Evolutionary conservation across 2,888 invertebrate species (phyloP), one percentile per base, ranked within the genome.

Genomic region (Mythimna pallens): DNA sequence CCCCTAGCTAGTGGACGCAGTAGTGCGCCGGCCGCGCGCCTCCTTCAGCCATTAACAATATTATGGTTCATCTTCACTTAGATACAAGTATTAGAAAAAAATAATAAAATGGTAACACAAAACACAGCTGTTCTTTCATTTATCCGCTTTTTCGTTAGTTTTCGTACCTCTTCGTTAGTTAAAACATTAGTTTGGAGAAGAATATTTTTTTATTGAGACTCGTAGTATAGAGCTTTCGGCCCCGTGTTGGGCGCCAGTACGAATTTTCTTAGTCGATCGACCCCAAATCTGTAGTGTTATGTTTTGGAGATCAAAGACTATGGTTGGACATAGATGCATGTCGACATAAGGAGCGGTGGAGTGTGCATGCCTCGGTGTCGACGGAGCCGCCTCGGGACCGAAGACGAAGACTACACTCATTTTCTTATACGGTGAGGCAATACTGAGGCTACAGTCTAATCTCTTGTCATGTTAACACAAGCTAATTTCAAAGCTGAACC

Each of bases 81-180:
- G 95, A 91, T 76, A 88, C 89, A 90, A 93, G 91, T 93, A 91
- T 94, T 94, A 95, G 94, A 93, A 94, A 94, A 94, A 95, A 84
- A 88, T 80, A 83, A 89, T 88, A 89, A 89, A 87, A 94, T 93
- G 94, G 94, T 95, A 93, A 95, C 79, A 86, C 81, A 91, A 93
- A 93, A 95, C 94, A 95, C 94, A 94, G 94, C 93, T 90, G 95
- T 91, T 95, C 92, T 96, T 96, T 96, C 94, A 96, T 95, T 96
- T 95, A 93, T 93, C 93, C 86, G 95, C 95, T 96, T 96, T 86
- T 89, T 88, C 86, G 87, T 94, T 92, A 94, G 94, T 94, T 89
- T 92, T 92, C 87, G 87, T 90, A 92, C 88, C 88, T 89, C 87
- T 88, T 86, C 80, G 76, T 85, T 84, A 84, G 86, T 75, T 83